Evolutionary conservation across 37 sponge, comb jelly and placozoan species (phyloP).

Genomic region (Corticium candelabrum): DNA sequence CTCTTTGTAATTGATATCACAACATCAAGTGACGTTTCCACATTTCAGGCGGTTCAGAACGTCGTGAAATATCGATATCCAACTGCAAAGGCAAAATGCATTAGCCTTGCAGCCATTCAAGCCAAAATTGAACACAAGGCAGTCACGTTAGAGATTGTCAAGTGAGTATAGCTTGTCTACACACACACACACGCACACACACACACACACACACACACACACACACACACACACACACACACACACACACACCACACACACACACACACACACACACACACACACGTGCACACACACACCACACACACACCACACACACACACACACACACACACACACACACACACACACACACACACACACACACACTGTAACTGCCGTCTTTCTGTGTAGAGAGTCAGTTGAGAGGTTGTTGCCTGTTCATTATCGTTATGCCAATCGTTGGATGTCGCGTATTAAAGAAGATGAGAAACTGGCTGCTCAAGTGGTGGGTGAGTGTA

Average conservation of each 20-base stretch:
- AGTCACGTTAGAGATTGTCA: no score
- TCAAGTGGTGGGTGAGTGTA: constrained; percentile 2
- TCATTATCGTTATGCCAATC: no score
- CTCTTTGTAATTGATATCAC: no score
- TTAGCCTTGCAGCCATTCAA: not conserved
- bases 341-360: constrained; percentile 8
- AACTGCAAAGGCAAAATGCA: not conserved
- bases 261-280: constrained; percentile 10
- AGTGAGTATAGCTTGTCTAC: no score
- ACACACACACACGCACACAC: no score
- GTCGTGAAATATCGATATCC: not conserved
- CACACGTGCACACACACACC: constrained; percentile 9
- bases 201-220: no score
- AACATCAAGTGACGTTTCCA: no score
- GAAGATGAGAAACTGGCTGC: not conserved
- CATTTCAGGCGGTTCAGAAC: not conserved
- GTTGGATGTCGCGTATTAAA: no score
- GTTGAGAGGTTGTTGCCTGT: no score
- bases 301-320: no score
- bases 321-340: constrained; percentile 9
- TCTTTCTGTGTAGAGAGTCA: not conserved
- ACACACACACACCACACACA: no score
- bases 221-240: no score
- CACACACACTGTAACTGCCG: not conserved
- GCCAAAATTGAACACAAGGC: not conserved